Base-by-base conservation (phyloP, 2,888 invertebrate species). In the Acleris literana region DNA sequence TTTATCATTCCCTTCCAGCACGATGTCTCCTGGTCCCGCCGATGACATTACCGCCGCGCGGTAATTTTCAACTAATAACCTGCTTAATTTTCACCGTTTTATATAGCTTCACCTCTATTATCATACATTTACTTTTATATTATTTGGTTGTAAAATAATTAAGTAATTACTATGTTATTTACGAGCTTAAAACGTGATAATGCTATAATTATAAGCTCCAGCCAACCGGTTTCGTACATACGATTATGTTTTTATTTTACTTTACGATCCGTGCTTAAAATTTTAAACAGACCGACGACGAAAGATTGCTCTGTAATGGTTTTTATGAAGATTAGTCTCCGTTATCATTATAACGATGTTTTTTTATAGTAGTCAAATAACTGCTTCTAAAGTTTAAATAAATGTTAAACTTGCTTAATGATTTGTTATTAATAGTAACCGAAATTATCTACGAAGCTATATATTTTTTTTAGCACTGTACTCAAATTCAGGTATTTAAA, bases 51-150 rank as follows among this genome's bases (percentile, higher is more conserved):
- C 82, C 76, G 78, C 80, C 78, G 78, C 78, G 80, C 80, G 86
- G 90, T 90, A 90, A 91, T 91, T 91, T 90, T 90, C 87, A 86
- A 88, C 90, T 90, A 91, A 91, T 90, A 90, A 90, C 87, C 85
- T 83, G 85, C 84, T 86, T 85, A 84, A 87, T 88, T 90, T 72
- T 70, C 70, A 57, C 59, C 59, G 69, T 61, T 69, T 63, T 67
- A 58, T 65, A 55, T 29, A 55, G 54, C 52, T 17, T 39, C 57
- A 48, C 56, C 61, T 51, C 61, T 25, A 65, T 66, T 46, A 56
- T 44, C 51, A 65, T 51, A 65, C 29, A 61, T 56, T 51, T 33
- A 57, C 60, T 62, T 33, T 65, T 57, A 66, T 61, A 59, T n/a
- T 60, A 66, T 62, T 61, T 57, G 51, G 55, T 53, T 48, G 66